phyloP scores from a whole-genome alignment of 2,888 invertebrate genomes.

The Icerya purchasi region DNA sequence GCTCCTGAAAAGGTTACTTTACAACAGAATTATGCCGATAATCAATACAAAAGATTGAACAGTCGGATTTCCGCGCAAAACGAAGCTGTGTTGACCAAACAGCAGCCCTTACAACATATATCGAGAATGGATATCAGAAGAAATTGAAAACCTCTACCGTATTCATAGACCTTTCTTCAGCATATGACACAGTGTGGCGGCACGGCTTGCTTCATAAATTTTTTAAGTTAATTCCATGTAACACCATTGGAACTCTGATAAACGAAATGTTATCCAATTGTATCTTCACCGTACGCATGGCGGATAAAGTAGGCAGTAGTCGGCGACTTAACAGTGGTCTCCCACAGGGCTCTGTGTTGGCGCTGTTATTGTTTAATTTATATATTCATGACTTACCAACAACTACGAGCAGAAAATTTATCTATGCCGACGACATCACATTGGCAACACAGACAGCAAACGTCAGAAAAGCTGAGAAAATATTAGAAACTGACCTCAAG shows the following conservation, averaged over 20 bases:
- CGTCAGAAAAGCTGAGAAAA: too few species aligned
- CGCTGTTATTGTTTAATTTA: too few species aligned
- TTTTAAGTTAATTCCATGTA: neutral
- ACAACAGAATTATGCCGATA: neutral
- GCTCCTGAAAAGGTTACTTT: neutral
- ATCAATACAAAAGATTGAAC: neutral
- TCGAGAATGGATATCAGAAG: neutral
- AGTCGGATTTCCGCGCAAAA: neutral
- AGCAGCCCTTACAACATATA: neutral
- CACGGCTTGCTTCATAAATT: neutral
- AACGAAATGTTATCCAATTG: neutral
- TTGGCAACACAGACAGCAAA: too few species aligned
- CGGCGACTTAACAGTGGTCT: neutral
- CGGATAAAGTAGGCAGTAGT: neutral
- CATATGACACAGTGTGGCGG: neutral
- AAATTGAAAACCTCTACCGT: neutral
- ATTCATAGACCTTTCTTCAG: neutral
- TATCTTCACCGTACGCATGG: neutral
- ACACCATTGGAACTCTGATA: neutral
- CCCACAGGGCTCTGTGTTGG: too few species aligned
- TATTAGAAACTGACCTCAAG: too few species aligned
- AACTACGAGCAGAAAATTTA: too few species aligned
- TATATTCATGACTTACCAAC: too few species aligned
- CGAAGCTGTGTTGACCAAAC: neutral
- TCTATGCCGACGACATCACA: too few species aligned